phyloP scores from a whole-genome alignment of 2,797 vertebrate genomes.

The Perodicticus potto region DNA sequence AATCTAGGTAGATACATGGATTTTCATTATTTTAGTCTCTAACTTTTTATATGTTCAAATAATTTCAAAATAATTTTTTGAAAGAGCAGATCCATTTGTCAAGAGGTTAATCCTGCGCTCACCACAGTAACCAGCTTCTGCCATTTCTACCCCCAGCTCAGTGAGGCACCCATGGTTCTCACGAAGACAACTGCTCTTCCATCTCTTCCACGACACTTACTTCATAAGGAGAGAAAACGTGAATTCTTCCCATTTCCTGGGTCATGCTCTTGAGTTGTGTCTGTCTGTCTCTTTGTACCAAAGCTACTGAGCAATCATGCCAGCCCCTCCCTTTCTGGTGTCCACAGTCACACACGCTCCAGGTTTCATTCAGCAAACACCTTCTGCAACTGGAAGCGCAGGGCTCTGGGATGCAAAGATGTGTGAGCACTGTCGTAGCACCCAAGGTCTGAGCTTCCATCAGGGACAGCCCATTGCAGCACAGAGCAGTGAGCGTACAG shows the following conservation, averaged over 20 bases:
- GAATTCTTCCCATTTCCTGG: not conserved
- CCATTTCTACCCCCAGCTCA: not conserved
- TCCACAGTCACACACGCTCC: fast-evolving
- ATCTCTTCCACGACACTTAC: too few relatives aligned
- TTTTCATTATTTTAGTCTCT: not conserved
- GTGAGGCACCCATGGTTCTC: not conserved
- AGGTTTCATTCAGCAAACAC: not conserved
- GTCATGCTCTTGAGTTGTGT: not conserved
- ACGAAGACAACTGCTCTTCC: not conserved
- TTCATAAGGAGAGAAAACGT: not conserved
- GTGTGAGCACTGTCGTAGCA: too few relatives aligned
- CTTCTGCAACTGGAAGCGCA: not conserved
- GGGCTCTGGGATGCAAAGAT: not conserved
- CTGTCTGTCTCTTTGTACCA: not conserved
- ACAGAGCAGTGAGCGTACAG: too few relatives aligned
- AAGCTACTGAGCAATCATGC: not conserved
- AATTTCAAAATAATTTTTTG: not conserved
- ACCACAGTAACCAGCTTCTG: not conserved
- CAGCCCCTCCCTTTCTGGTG: not conserved
- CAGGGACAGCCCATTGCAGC: not conserved
- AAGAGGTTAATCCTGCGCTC: not conserved
- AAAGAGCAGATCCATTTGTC: not conserved
- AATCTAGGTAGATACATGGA: not conserved
- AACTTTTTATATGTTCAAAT: not conserved
- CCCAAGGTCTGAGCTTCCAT: fast-evolving